Percentiles rank a stretch among this genome's conserved stretches.
Conservation (phyloP, 1,140 invertebrate species). For the Tetramorium simillimum region DNA sequence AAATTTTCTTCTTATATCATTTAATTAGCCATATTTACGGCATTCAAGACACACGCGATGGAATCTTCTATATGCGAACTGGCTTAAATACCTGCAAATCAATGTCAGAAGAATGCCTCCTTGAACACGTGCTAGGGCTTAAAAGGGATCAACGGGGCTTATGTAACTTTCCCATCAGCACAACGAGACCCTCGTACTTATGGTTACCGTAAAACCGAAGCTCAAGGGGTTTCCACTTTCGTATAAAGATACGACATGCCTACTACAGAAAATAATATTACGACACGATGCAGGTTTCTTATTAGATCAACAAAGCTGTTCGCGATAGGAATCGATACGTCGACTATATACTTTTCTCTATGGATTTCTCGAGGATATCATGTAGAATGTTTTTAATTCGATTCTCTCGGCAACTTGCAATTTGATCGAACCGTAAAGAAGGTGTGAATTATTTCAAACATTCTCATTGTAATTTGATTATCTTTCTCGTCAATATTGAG, state of each 20-base stretch:
- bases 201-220: constrained; percentile 46
- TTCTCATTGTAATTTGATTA: constrained; percentile 31
- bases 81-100: constrained; percentile 58
- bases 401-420: constrained; percentile 17
- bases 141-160: constrained; percentile 57
- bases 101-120: constrained; percentile 60
- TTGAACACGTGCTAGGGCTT: constrained; percentile 59
- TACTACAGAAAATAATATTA: constrained; percentile 29
- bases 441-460: constrained; percentile 33
- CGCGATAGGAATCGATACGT: not conserved
- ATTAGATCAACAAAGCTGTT: constrained; percentile 22
- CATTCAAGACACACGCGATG: not conserved
- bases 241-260: constrained; percentile 21
- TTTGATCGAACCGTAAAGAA: constrained; percentile 12
- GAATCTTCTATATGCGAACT: constrained; percentile 41
- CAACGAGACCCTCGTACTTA: constrained; percentile 53
- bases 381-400: not conserved
- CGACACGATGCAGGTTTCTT: not conserved
- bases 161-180: constrained; percentile 57
- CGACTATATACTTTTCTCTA: not conserved
- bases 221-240: constrained; percentile 7
- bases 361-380: not conserved
- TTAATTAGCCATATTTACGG: constrained; percentile 9
- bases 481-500: not conserved
- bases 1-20: constrained; percentile 34